Evolutionary conservation across 2,888 invertebrate species (phyloP).

Genomic region (Neoascia interrupta): DNA sequence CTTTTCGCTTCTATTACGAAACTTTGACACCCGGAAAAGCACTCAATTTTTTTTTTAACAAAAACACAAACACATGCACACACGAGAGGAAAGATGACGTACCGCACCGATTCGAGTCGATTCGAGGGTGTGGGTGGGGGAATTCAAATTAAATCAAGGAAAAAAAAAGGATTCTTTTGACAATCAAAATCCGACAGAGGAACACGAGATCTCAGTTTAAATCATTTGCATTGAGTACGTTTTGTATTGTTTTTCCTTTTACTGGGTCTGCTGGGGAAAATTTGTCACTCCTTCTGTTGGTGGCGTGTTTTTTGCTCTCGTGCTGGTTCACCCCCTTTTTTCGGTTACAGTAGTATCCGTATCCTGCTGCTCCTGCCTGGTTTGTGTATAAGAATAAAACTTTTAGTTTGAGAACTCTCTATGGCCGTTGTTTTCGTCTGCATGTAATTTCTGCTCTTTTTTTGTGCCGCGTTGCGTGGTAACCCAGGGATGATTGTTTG

Average conservation of each 20-base stretch:
- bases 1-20: conserved; percentile 21
- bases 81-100: too few species aligned
- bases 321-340: conserved; percentile 1
- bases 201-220: conserved; percentile 24
- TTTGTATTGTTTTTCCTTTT: conserved; percentile 19
- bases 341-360: conserved; percentile 3
- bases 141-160: conserved; percentile 17
- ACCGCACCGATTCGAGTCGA: too few species aligned
- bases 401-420: conserved; percentile 30
- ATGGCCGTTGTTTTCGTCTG: background rate
- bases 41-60: conserved; percentile 1
- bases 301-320: background rate
- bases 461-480: conserved; percentile 52
- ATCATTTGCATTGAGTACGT: conserved; percentile 25
- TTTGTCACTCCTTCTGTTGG: conserved; percentile 32
- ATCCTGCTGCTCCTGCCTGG: conserved; percentile 21
- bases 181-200: conserved; percentile 15
- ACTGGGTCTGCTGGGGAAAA: conserved; percentile 6
- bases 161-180: conserved; percentile 9
- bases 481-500: conserved; percentile 46
- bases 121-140: background rate
- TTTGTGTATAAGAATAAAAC: conserved; percentile 37
- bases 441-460: conserved; percentile 21
- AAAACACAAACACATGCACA: conserved; percentile 14
- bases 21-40: conserved; percentile 23